These are phyloP conservation scores for Antigone vipio DNA, from an alignment of 2,113 vertebrate genomes.

Conservation along the genomic window DNA sequence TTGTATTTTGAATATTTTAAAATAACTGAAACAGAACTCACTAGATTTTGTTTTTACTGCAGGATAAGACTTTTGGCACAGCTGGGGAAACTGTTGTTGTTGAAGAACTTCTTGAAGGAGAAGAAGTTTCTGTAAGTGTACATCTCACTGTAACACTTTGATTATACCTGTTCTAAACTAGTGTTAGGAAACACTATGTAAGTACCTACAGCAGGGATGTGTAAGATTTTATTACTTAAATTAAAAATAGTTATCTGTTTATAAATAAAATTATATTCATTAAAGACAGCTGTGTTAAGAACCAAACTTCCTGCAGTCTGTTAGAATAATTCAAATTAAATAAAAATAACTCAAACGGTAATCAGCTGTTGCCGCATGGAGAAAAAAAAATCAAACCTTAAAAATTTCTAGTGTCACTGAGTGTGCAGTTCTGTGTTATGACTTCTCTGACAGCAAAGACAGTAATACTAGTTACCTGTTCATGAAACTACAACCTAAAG, in stretches of 20 bases:
- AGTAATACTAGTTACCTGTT: neutral
- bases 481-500: neutral
- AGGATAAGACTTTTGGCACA: slow-evolving; percentile 88
- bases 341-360: neutral
- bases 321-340: neutral
- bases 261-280: neutral
- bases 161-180: neutral
- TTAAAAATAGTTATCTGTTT: neutral
- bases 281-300: neutral
- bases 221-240: neutral
- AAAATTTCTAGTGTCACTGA: neutral
- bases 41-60: neutral
- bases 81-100: slow-evolving; percentile 93
- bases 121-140: slow-evolving; percentile 93
- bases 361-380: neutral
- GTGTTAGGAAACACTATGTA: neutral
- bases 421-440: neutral
- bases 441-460: neutral
- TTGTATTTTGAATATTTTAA: neutral
- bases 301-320: neutral
- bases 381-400: neutral
- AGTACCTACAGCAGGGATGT: neutral
- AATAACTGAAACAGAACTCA: neutral
- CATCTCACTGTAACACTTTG: neutral
- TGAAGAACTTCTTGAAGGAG: slow-evolving; percentile 93